These are phyloP conservation scores for Camptogramma bilineatum DNA, from an alignment of 2,888 invertebrate genomes.

Conservation along the genomic window DNA sequence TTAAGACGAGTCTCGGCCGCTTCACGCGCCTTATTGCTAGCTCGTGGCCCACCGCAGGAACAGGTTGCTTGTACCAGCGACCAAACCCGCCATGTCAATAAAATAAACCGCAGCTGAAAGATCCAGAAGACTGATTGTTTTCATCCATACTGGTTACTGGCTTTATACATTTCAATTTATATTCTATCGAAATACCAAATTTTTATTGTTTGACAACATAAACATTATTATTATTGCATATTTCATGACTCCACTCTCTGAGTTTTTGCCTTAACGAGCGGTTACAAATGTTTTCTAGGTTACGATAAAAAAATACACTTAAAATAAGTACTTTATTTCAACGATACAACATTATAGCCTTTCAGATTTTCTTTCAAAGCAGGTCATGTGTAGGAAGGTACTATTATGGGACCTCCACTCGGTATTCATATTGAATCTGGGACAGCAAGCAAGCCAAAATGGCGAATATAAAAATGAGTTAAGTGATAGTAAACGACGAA, in stretches of 20 bases:
- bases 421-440: slow-evolving; percentile 76
- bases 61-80: slow-evolving; percentile 48
- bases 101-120: slow-evolving; percentile 55
- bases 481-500: slow-evolving; percentile 77
- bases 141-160: neutral
- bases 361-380: slow-evolving; percentile 58
- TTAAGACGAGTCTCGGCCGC: slow-evolving; percentile 77
- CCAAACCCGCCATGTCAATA: slow-evolving; percentile 67
- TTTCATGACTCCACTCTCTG: too few species aligned
- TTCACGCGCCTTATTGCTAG: slow-evolving; percentile 73
- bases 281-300: too few species aligned
- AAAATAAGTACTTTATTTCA: neutral
- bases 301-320: neutral
- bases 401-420: slow-evolving; percentile 66
- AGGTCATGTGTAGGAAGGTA: slow-evolving; percentile 63
- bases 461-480: slow-evolving; percentile 79
- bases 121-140: slow-evolving; percentile 47
- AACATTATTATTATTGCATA: too few species aligned
- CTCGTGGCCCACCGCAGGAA: slow-evolving; percentile 58
- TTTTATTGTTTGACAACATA: too few species aligned
- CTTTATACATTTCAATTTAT: too few species aligned
- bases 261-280: too few species aligned
- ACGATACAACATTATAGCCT: neutral
- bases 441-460: slow-evolving; percentile 74
- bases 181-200: too few species aligned